Evolutionary conservation across 1,140 invertebrate genomes (phyloP).

Genomic region (Papilio aristodemus): DNA sequence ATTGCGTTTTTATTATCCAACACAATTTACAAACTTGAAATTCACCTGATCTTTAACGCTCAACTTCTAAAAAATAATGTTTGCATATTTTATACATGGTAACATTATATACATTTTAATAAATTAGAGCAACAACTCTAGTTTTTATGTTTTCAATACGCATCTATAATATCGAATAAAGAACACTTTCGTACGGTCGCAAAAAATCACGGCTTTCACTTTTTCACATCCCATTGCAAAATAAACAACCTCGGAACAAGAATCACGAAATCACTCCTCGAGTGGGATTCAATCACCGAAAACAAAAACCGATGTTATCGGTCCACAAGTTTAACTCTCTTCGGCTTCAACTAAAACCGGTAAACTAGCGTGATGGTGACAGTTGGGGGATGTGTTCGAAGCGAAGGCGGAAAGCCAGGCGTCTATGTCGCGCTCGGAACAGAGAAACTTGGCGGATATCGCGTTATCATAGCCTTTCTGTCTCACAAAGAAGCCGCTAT

Average conservation of each 20-base stretch:
- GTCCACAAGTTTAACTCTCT: conserved; percentile 68
- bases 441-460: conserved; percentile 82
- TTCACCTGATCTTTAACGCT: neutral
- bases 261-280: conserved; percentile 45
- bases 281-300: conserved; percentile 41
- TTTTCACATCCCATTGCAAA: conserved; percentile 73
- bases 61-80: no score
- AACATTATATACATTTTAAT: neutral
- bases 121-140: conserved; percentile 19
- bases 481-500: conserved; percentile 80
- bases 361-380: conserved; percentile 80
- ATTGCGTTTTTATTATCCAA: neutral
- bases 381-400: conserved; percentile 72
- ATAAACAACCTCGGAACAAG: conserved; percentile 64
- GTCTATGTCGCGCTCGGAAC: conserved; percentile 82
- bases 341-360: conserved; percentile 85
- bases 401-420: conserved; percentile 84
- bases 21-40: neutral
- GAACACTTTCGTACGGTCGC: conserved; percentile 59
- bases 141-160: conserved; percentile 1
- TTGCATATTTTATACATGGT: conserved; percentile 1
- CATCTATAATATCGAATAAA: conserved; percentile 43
- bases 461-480: conserved; percentile 84
- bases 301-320: conserved; percentile 47
- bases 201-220: conserved; percentile 74